Percentiles rank a stretch among this genome's conserved stretches.
Evolutionary conservation across 1,140 invertebrate genomes (phyloP).

Genomic region (Manduca sexta): DNA sequence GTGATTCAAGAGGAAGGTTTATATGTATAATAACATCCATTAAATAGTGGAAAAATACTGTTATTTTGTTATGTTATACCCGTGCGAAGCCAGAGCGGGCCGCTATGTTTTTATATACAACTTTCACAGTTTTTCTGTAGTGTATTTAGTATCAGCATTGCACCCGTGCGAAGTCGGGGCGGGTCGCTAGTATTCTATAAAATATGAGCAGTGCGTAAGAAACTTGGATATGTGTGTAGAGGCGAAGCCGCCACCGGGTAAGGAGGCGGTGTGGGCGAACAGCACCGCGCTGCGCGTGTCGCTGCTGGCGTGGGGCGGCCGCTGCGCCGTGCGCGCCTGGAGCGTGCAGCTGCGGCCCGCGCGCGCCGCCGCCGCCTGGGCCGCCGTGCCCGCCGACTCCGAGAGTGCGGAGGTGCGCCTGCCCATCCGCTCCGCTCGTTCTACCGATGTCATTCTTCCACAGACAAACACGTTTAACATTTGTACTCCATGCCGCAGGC

Average conservation of each 20-base stretch:
- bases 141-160: too few species aligned
- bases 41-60: too few species aligned
- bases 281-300: constrained; percentile 79
- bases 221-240: constrained; percentile 27
- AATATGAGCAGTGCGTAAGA: constrained; percentile 8
- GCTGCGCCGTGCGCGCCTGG: constrained; percentile 87
- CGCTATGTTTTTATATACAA: too few species aligned
- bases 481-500: constrained; percentile 22
- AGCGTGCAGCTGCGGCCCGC: constrained; percentile 78
- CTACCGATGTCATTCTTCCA: too few species aligned
- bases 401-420: constrained; percentile 73
- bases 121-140: too few species aligned
- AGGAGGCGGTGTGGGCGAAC: constrained; percentile 78
- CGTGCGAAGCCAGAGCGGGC: too few species aligned
- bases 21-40: too few species aligned
- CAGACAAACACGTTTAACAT: too few species aligned
- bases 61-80: too few species aligned
- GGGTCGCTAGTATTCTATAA: too few species aligned
- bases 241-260: constrained; percentile 76
- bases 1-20: too few species aligned
- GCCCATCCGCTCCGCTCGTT: constrained; percentile 77
- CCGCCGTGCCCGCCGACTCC: constrained; percentile 67
- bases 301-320: constrained; percentile 85
- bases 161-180: too few species aligned
- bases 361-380: constrained; percentile 48